Percentiles rank a stretch among this genome's conserved stretches.
These are phyloP conservation scores for Diplodus sargus DNA, from an alignment of 2,797 vertebrate genomes.

Conservation along the genomic window DNA sequence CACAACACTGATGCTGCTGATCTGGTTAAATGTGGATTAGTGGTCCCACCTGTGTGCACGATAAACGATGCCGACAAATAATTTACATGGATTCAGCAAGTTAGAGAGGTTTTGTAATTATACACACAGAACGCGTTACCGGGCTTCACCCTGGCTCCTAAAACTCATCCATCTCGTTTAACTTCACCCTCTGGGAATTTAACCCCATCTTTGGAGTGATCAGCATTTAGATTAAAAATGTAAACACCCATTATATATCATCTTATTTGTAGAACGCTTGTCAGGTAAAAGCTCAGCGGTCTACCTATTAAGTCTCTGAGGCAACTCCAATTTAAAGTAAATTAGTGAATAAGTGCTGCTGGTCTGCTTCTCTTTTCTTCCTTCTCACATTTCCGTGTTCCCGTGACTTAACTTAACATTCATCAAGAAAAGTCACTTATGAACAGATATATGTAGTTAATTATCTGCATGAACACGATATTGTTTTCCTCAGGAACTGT, in stretches of 20 bases:
- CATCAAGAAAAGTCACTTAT: slow-evolving; percentile 26
- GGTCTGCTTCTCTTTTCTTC: not conserved
- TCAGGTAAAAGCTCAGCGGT: slow-evolving; percentile 63
- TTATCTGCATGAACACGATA: not conserved
- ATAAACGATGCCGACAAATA: slow-evolving; percentile 13
- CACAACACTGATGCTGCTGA: not conserved
- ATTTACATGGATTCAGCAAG: slow-evolving; percentile 1
- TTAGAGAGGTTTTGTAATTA: slow-evolving; percentile 48
- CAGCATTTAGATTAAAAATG: slow-evolving; percentile 78
- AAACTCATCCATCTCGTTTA: slow-evolving; percentile 70
- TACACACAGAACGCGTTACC: slow-evolving; percentile 22
- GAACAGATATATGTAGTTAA: not conserved
- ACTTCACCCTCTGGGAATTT: slow-evolving; percentile 40
- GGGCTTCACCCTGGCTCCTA: slow-evolving; percentile 18
- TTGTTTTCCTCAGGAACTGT: not conserved
- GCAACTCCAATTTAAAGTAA: slow-evolving; percentile 35
- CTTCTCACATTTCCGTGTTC: not conserved
- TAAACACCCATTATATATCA: slow-evolving; percentile 69
- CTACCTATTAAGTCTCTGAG: slow-evolving; percentile 50
- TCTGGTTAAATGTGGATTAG: too few species aligned
- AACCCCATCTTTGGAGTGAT: slow-evolving; percentile 53
- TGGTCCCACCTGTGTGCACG: not conserved
- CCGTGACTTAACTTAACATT: not conserved
- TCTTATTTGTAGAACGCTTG: slow-evolving; percentile 58
- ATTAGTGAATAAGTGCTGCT: slow-evolving; percentile 36